Base-by-base conservation (phyloP, 2,888 invertebrate species). In the Cantharis flavilabris region DNA sequence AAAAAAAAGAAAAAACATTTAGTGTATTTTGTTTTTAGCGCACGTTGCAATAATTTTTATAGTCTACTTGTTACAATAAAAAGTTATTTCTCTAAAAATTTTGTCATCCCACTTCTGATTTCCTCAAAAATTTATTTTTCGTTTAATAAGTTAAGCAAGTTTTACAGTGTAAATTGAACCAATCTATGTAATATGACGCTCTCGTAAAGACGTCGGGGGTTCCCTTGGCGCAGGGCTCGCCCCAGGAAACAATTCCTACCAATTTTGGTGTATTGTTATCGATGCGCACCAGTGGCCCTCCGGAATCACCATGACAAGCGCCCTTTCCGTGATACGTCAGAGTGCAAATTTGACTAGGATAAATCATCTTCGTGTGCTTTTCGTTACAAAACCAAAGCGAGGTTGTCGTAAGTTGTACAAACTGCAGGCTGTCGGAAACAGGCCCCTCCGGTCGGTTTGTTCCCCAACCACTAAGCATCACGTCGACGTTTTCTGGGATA, bases 241-340 rank as follows among this genome's bases (percentile, higher is more conserved):
- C 49, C 49, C 65, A 67, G 7, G 65, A 67, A 20, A 67, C 65
- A 13, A 67, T 67, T 16, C 65, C 65, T 9, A 23, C 65, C 23
- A 67, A 26, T 67, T 16, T n/a, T 23, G 13, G 3, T 4, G 3
- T 2, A 23, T 13, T n/a, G 20, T 26, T 26, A 9, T 67, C 26
- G 7, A 16, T 9, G 7, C 7, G 13, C 13, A 67, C 65, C 5
- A 82, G 62, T 4, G 82, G 81, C 18, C 81, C 80, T 5, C 82
- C 82, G 9, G 81, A 81, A 76, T 83, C 82, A 13, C 82, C 92
- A 83, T 92, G 91, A 82, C 92, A 92, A 80, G 92, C 91, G 0
- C 92, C 92, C 86, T 91, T 90, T 0, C 92, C 92, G 67, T 86
- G 83, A 82, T 88, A 90, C 28, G 91, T 92, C 23, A 92, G 85